These are phyloP conservation scores for Sussaba pulchella DNA, from an alignment of 2,888 invertebrate genomes.

Conservation along the genomic window DNA sequence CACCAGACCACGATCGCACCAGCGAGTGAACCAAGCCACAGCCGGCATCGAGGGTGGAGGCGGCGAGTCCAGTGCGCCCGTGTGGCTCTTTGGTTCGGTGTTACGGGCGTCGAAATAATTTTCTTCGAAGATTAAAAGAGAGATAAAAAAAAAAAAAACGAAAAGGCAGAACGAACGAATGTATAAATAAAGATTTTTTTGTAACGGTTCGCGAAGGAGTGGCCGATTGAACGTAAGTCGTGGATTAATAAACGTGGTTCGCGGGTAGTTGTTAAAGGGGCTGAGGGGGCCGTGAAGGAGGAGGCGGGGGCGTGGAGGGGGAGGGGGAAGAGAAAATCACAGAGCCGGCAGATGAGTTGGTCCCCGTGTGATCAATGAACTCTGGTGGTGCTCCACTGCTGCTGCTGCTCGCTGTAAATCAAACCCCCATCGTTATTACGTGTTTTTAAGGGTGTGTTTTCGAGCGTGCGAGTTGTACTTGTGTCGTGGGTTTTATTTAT, in stretches of 20 bases:
- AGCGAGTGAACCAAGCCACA: not conserved
- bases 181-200: slow-evolving; percentile 35
- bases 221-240: slow-evolving; percentile 59
- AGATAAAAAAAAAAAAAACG: too few species aligned
- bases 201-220: slow-evolving; percentile 47
- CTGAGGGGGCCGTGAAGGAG: too few species aligned
- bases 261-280: not conserved
- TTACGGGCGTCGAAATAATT: slow-evolving; percentile 64
- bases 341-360: slow-evolving; percentile 62
- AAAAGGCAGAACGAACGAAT: not conserved
- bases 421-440: slow-evolving; percentile 18
- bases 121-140: slow-evolving; percentile 27
- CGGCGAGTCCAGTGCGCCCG: slow-evolving; percentile 30
- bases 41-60: slow-evolving; percentile 54
- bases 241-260: slow-evolving; percentile 24
- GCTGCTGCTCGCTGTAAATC: not conserved
- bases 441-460: slow-evolving; percentile 76
- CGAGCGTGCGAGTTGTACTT: too few species aligned
- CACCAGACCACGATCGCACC: too few species aligned
- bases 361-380: slow-evolving; percentile 79
- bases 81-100: slow-evolving; percentile 67
- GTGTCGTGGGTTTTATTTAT: too few species aligned
- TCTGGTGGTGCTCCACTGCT: slow-evolving; percentile 69
- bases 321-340: slow-evolving; percentile 20
- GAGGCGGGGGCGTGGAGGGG: not conserved